phyloP scores from a whole-genome alignment of 2,113 vertebrate species.

The Gracilinanus agilis region DNA sequence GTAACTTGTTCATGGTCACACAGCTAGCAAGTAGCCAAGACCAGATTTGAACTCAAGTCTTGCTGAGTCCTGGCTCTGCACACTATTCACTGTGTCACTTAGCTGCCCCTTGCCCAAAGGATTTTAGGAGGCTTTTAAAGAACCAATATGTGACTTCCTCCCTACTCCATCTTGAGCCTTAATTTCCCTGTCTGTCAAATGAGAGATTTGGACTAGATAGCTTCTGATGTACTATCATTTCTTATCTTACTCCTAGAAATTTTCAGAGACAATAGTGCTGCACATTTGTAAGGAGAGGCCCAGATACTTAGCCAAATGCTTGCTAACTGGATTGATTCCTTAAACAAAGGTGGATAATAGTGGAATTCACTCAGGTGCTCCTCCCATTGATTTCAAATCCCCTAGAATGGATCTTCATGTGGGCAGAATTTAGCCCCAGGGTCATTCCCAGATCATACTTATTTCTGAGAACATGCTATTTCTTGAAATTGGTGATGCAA shows the following conservation, averaged over 20 bases:
- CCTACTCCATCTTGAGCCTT: not conserved
- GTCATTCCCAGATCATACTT: conserved; percentile 22
- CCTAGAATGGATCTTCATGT: conserved; percentile 41
- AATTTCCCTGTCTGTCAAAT: not conserved
- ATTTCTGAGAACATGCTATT: conserved; percentile 56
- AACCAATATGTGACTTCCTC: not conserved
- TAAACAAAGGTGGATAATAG: not conserved
- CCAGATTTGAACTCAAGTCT: too few species aligned
- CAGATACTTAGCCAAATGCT: not conserved
- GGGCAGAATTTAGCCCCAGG: conserved; percentile 15
- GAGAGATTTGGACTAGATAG: not conserved
- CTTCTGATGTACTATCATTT: not conserved
- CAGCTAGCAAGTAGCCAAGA: too few species aligned
- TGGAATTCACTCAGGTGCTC: not conserved
- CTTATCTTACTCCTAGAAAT: not conserved
- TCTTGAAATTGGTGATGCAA: conserved; percentile 25
- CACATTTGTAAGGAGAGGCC: not conserved
- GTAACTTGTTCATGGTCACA: too few species aligned
- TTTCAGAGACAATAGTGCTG: not conserved
- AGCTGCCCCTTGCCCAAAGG: too few species aligned
- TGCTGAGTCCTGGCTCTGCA: too few species aligned
- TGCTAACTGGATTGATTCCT: not conserved
- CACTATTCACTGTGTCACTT: too few species aligned
- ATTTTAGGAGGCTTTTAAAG: not conserved
- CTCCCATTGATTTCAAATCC: not conserved